Evolutionary conservation across 2,797 vertebrate species (phyloP), one percentile per base, ranked within the genome.

Genomic region (Molossus alvarezi): DNA sequence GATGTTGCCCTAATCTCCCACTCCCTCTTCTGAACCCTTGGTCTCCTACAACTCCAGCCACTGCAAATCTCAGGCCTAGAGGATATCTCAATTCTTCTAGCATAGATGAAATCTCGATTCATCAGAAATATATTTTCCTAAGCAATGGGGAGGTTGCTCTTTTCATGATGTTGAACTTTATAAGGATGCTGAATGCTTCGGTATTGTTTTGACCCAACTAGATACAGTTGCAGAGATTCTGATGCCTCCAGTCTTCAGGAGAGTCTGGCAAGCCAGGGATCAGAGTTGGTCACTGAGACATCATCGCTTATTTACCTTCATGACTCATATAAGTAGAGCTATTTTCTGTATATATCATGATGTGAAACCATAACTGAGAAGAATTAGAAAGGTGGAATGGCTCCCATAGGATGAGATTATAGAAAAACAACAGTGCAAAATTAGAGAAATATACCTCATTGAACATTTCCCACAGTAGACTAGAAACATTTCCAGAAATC

Each of bases 401-500:
- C 41, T 85, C 58, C 45, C 48, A 8, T 41, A 12, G 21, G 5
- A 33, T 88, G n/a, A 91, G 12, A 60, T 17, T 83, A 8, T 65
- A 76, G 72, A 90, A 91, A 83, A 60, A n/a, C 33, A 84, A n/a
- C 4, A 57, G 11, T 48, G 2, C 20, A 72, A 41, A 84, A 27
- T 86, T 87, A 72, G 37, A 80, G 62, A 87, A 85, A 91, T 15
- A 29, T 33, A 89, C 53, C 81, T 91, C 62, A 85, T 65, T 85
- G 93, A n/a, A 13, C 12, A 79, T 88, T 95, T 77, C 69, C 72
- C 86, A 83, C 67, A 75, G 18, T 88, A 76, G 67, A 73, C 53
- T 79, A 60, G 76, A 95, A 95, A 81, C 75, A 81, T 73, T 87
- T 97, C 37, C 58, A 75, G 92, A 97, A 88, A 82, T 95, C 62